Percentiles rank a stretch among this genome's conserved stretches.
Evolutionary conservation across 1,140 invertebrate genomes (phyloP).

Genomic region (Pomacea maculata): DNA sequence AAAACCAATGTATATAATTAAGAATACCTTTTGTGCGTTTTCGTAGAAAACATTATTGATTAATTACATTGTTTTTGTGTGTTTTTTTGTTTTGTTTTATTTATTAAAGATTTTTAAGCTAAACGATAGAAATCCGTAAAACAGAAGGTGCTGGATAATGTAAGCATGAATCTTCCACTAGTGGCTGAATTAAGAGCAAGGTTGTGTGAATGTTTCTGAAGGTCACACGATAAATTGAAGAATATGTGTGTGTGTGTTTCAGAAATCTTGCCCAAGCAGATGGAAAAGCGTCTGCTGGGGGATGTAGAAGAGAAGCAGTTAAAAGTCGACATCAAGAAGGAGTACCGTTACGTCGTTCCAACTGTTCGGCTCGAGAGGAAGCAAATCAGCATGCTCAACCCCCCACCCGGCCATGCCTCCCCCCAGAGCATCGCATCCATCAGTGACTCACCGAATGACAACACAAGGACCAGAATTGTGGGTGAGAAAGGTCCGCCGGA

Average conservation of each 20-base stretch:
- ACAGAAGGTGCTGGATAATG: no score
- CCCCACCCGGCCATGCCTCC: conserved; percentile 24
- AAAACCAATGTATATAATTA: no score
- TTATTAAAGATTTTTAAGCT: no score
- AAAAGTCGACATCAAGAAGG: conserved; percentile 39
- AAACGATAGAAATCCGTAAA: no score
- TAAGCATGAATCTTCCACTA: no score
- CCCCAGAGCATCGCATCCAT: conserved; percentile 2
- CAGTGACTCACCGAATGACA: conserved; percentile 3
- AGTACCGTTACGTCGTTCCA: conserved; percentile 42
- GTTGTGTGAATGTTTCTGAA: no score
- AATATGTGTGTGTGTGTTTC: neutral
- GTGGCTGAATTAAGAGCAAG: no score
- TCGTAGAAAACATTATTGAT: no score
- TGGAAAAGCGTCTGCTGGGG: conserved; percentile 67
- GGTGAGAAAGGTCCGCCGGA: conserved; percentile 26
- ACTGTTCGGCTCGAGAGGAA: conserved; percentile 50
- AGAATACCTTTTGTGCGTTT: no score
- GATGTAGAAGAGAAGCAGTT: conserved; percentile 67
- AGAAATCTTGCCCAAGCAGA: conserved; percentile 13
- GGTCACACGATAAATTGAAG: no score
- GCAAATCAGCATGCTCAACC: conserved; percentile 50
- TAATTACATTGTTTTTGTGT: no score
- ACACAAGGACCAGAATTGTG: conserved; percentile 24
- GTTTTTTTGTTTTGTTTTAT: no score